Evolutionary conservation across 2,888 invertebrate species (phyloP), one percentile per base, ranked within the genome.

Genomic region (Drosophila setosimentum): DNA sequence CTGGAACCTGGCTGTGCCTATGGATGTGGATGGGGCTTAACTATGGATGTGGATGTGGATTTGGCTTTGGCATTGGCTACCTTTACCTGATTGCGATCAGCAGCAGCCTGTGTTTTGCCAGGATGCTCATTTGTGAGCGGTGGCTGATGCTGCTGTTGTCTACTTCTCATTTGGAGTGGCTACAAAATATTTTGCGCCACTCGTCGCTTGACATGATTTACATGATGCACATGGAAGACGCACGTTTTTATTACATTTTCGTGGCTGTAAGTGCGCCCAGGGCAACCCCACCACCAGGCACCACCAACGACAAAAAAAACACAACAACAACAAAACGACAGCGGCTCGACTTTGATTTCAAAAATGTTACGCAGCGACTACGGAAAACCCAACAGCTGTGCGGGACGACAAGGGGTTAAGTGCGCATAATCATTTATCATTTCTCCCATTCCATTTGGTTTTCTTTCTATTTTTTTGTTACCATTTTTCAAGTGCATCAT

Each of bases 171-270:
- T 78, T 78, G 71, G 55, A 54, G 64, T 69, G 76, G 61, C 77
- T 68, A 79, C 79, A 81, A 83, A 87, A 87, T 86, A 86, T 87
- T 86, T 86, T 78, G 78, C 86, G 87, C 81, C 78, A 86, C 85
- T 86, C 88, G 85, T 76, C 80, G 78, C 68, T 79, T 91, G 92
- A 92, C 91, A 83, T 91, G 91, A 91, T 91, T 91, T 91, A 92
- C 92, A 92, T 91, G 91, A 86, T 82, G 78, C 85, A 42, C 79
- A 42, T 33, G 48, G 50, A 78, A 83, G 89, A 91, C 84, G 90
- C 92, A 91, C 91, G 87, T 88, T 91, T 91, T 91, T 80, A 83
- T 82, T 88, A 76, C 82, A 80, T 82, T 89, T 85, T 90, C 86
- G 82, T 91, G 91, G 89, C 78, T 76, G 68, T 90, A 90, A 87